Evolutionary conservation across 2,888 invertebrate genomes (phyloP).

Genomic region (Aphrophora alni): DNA sequence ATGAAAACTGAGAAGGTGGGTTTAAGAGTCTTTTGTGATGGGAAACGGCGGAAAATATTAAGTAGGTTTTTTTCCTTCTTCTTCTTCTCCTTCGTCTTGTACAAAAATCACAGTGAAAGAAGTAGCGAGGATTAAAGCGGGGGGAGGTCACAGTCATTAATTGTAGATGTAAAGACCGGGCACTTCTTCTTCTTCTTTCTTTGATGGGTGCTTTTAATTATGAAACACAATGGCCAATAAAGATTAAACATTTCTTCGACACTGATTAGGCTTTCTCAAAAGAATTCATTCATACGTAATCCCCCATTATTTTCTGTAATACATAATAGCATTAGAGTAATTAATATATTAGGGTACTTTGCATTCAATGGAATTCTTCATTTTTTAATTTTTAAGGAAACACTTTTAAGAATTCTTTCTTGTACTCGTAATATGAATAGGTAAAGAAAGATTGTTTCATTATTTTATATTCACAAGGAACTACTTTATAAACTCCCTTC

Average conservation of each 20-base stretch:
- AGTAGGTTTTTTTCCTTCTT: conserved; percentile 45
- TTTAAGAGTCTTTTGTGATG: conserved; percentile 46
- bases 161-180: conserved; percentile 19
- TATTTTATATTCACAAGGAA: too few species aligned
- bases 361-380: not conserved
- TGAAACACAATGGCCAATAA: conserved; percentile 36
- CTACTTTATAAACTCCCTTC: too few species aligned
- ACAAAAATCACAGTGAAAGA: conserved; percentile 30
- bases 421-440: too few species aligned
- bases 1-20: conserved; percentile 44
- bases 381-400: not conserved
- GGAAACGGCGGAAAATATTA: conserved; percentile 48
- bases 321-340: conserved; percentile 27
- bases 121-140: conserved; percentile 38
- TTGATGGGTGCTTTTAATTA: conserved; percentile 33
- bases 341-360: not conserved
- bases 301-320: conserved; percentile 22
- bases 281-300: not conserved
- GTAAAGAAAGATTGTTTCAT: too few species aligned
- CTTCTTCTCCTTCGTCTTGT: not conserved
- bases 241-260: conserved; percentile 28
- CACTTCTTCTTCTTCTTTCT: not conserved
- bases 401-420: conserved; percentile 31
- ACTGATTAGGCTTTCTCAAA: not conserved
- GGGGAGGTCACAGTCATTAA: conserved; percentile 41